These are phyloP conservation scores for Spheniscus humboldti DNA, from an alignment of 2,797 vertebrate genomes.

Conservation along the genomic window DNA sequence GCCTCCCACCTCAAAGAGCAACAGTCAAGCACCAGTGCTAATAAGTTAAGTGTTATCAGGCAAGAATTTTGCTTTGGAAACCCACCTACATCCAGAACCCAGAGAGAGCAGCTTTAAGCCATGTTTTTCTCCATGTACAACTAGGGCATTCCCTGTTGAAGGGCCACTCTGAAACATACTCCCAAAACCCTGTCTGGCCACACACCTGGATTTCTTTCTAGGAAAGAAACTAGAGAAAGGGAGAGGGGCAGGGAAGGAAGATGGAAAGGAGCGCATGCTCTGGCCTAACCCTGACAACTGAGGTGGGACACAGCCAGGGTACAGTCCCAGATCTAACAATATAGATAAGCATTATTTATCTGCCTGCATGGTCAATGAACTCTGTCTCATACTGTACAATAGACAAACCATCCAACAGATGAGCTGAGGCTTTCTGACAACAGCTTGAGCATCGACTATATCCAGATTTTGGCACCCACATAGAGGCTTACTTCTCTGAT, in stretches of 20 bases:
- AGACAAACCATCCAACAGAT: background rate
- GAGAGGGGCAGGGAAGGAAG: background rate
- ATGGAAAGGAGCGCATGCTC: fast-evolving
- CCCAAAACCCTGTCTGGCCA: background rate
- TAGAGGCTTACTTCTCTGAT: background rate
- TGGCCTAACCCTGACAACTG: background rate
- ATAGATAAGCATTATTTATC: background rate
- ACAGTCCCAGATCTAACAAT: background rate
- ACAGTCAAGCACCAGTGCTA: background rate
- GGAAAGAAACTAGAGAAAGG: background rate
- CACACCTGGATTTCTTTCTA: background rate
- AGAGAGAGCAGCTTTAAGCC: background rate
- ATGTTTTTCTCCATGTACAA: background rate
- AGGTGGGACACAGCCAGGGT: background rate
- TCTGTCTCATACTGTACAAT: background rate
- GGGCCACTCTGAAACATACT: background rate
- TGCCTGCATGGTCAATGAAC: background rate
- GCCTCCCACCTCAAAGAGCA: background rate
- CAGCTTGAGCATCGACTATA: background rate
- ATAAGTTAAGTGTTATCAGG: background rate
- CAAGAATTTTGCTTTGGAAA: background rate
- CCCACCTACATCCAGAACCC: background rate
- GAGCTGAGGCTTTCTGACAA: background rate
- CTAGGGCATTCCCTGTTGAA: background rate
- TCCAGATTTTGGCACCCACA: background rate